Base-by-base conservation (phyloP, 2,113 vertebrate species). In the Emydura subglobosa region DNA sequence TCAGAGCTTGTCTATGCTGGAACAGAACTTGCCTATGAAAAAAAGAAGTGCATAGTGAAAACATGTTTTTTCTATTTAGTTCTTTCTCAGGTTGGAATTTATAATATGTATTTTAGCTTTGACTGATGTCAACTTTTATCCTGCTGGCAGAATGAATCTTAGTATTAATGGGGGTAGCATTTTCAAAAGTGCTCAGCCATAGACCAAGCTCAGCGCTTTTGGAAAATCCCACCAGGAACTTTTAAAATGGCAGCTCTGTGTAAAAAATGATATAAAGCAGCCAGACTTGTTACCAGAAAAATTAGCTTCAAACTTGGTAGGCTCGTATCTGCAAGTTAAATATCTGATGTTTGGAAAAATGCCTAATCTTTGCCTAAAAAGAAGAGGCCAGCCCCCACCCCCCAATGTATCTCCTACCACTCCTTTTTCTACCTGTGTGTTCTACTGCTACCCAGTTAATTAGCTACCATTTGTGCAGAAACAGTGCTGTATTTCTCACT, bases 1-100 rank as follows among this genome's bases (percentile, higher is more conserved):
- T 93, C 85, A 99, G 98, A 59, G 99, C 99, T 94, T 99, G 99
- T 49, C 99, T 98, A 87, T 99, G 99, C 95, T 99, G 97, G 94
- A 99, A 99, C 3, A 99, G 96, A 27, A 99, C 98, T 97, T 99
- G 99, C 94, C 99, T 99, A 85, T 90, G 79, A 80, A 96, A 96
- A 82, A 94, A 89, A 27, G 54, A 90, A 39, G 89, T 79, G 54
- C 78, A 59, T 53, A 80, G 91, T 6, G 47, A 87, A 86, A 83
- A 72, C 34, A 61, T 53, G 91, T 91, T 50, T 57, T n/a, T 65
- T 91, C 12, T n/a, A 2, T 87, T 87, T 87, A 76, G 86, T 0
- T 92, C 39, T 82, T 53, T 29, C 27, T 47, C 24, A 29, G 25
- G 24, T 27, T 78, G 44, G 12, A 82, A 91, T 78, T 83, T 87